These are phyloP conservation scores for Ligdia adustata DNA, from an alignment of 2,888 invertebrate genomes.

Conservation along the genomic window DNA sequence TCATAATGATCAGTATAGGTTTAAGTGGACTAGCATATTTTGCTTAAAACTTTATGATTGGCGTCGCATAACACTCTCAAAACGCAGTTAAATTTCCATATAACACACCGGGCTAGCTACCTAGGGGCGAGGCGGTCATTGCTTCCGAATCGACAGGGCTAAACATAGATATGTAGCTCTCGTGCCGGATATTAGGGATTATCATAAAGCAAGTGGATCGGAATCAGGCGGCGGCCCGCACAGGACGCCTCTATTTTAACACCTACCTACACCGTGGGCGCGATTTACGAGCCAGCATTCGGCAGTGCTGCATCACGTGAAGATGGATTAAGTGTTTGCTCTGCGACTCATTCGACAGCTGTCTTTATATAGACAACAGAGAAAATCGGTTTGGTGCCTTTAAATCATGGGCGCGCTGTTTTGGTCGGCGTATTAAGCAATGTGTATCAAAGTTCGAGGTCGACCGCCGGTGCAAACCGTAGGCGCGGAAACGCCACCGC, in stretches of 20 bases:
- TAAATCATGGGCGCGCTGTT: not conserved
- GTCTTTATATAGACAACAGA: constrained; percentile 2
- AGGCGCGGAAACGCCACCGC: constrained; percentile 52
- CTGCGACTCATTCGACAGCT: constrained; percentile 4
- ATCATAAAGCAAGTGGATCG: constrained; percentile 80
- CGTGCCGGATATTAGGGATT: constrained; percentile 81
- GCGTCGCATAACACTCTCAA: no score
- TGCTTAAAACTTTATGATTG: no score
- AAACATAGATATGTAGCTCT: constrained; percentile 69
- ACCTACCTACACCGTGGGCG: constrained; percentile 76
- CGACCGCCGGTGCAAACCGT: constrained; percentile 39
- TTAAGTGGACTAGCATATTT: no score
- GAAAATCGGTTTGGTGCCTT: not conserved
- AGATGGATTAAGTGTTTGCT: constrained; percentile 49
- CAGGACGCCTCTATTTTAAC: constrained; percentile 81
- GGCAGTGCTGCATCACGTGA: constrained; percentile 48
- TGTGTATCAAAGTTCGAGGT: constrained; percentile 24
- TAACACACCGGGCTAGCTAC: constrained; percentile 31
- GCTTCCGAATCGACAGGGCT: constrained; percentile 57
- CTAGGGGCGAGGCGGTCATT: constrained; percentile 44
- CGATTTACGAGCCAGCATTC: constrained; percentile 70
- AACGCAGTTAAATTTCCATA: constrained; percentile 9
- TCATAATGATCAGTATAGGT: no score
- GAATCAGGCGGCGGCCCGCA: constrained; percentile 72
- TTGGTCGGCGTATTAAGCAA: constrained; percentile 9